Evolutionary conservation across 2,888 invertebrate genomes (phyloP).

Genomic region (Chrysina gloriosa): DNA sequence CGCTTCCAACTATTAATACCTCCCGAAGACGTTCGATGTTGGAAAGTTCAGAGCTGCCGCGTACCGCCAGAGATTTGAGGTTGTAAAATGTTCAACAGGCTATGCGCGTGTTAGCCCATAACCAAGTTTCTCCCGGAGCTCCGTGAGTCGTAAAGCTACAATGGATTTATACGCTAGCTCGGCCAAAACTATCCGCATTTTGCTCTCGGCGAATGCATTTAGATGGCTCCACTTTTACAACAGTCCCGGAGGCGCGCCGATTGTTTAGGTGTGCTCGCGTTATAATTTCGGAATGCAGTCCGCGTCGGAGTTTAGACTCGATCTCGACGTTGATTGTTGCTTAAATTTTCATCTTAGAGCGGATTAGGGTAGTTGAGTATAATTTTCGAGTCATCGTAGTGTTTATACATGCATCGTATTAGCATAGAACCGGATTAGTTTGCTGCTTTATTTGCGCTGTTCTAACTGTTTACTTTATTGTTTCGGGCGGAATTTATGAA

Average conservation of each 20-base stretch:
- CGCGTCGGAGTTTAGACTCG: background rate
- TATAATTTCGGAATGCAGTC: background rate
- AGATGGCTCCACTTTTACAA: conserved; percentile 8
- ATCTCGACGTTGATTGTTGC: background rate
- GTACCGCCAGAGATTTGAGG: conserved; percentile 22
- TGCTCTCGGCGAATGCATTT: background rate
- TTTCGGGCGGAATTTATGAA: too few relatives aligned
- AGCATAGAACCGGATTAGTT: too few relatives aligned
- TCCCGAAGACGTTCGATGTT: conserved; percentile 24
- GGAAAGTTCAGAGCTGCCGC: conserved; percentile 27
- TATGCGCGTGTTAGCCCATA: conserved; percentile 20
- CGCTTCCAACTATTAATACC: conserved; percentile 24
- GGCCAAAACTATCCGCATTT: conserved; percentile 4
- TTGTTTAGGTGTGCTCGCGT: conserved; percentile 24
- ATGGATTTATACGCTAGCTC: conserved; percentile 31
- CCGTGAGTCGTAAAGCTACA: conserved; percentile 35
- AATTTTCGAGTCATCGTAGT: too few relatives aligned
- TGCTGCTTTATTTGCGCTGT: too few relatives aligned
- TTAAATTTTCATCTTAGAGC: conserved; percentile 2
- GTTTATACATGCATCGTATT: too few relatives aligned
- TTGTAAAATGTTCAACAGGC: conserved; percentile 41
- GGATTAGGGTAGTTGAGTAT: background rate
- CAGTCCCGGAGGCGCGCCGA: background rate
- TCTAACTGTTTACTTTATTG: too few relatives aligned
- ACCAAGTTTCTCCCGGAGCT: conserved; percentile 23